Evolutionary conservation across 2,888 invertebrate species (phyloP).

Genomic region (Neoaliturus tenellus): DNA sequence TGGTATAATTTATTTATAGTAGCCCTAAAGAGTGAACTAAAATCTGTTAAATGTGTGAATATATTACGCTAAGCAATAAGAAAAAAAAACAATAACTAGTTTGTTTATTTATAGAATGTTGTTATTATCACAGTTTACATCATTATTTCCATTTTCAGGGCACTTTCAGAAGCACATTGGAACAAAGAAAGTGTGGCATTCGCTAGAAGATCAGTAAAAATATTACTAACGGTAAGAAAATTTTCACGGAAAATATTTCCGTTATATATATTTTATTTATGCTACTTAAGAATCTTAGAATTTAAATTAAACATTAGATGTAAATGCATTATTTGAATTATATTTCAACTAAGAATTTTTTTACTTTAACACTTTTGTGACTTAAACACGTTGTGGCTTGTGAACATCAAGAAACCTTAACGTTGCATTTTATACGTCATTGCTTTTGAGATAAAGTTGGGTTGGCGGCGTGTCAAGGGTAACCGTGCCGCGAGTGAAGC

Average conservation of each 20-base stretch:
- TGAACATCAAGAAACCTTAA: not conserved
- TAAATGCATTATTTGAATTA: too few species aligned
- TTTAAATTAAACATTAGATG: too few species aligned
- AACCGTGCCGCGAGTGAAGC: not conserved
- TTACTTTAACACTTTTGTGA: not conserved
- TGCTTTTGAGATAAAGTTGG: not conserved
- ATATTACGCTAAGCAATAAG: too few species aligned
- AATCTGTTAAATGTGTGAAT: too few species aligned
- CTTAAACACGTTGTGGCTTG: not conserved
- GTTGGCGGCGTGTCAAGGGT: slow-evolving; percentile 5
- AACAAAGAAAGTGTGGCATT: slow-evolving; percentile 78
- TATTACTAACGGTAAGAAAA: slow-evolving; percentile 76
- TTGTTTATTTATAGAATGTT: too few species aligned
- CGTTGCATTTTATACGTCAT: slow-evolving; percentile 10
- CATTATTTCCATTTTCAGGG: slow-evolving; percentile 74
- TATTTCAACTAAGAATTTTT: slow-evolving; percentile 64
- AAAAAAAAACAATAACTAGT: too few species aligned
- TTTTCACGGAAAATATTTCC: too few species aligned
- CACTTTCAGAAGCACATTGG: slow-evolving; percentile 76
- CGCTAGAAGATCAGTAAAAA: slow-evolving; percentile 77
- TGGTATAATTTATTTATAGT: too few species aligned
- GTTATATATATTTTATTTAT: too few species aligned
- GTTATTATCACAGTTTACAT: too few species aligned
- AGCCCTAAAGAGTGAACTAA: too few species aligned
- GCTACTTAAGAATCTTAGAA: too few species aligned